Conservation (phyloP, 2,113 vertebrate genomes). For the Apodemus speciosus region DNA sequence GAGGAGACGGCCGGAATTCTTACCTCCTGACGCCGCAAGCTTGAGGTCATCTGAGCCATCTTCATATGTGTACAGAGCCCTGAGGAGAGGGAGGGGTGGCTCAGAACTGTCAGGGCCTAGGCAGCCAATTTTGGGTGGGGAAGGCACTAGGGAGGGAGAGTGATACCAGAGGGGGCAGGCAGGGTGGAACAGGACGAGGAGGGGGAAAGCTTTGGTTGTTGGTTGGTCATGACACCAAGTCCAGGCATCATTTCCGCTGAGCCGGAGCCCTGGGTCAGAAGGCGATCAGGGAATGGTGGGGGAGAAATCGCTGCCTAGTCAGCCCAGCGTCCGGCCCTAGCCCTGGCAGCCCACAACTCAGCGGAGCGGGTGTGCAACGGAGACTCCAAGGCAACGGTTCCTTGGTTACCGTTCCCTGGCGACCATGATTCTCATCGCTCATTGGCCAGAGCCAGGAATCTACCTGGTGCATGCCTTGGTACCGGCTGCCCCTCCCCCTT, state of each 20-base stretch:
- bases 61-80: slow-evolving; percentile 97
- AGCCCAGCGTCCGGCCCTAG: slow-evolving; percentile 13
- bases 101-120: slow-evolving; percentile 18
- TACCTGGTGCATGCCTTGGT: slow-evolving; percentile 69
- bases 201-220: not conserved
- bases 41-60: slow-evolving; percentile 94
- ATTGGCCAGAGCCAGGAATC: slow-evolving; percentile 68
- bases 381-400: slow-evolving; percentile 86
- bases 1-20: slow-evolving; percentile 75
- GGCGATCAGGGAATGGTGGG: not conserved
- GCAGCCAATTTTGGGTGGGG: slow-evolving; percentile 64
- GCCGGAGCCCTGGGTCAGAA: not conserved
- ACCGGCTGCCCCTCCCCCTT: slow-evolving; percentile 69
- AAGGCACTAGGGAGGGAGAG: slow-evolving; percentile 33
- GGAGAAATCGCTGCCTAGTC: not conserved
- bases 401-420: slow-evolving; percentile 85
- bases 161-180: not conserved
- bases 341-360: slow-evolving; percentile 82
- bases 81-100: slow-evolving; percentile 80
- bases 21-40: slow-evolving; percentile 94
- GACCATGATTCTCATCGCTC: slow-evolving; percentile 73
- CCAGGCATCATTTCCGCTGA: not conserved
- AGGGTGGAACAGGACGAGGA: not conserved
- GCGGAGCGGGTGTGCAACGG: slow-evolving; percentile 75
- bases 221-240: not conserved